Conservation (phyloP, 2,888 invertebrate species). For the Tetanocera ferruginea region DNA sequence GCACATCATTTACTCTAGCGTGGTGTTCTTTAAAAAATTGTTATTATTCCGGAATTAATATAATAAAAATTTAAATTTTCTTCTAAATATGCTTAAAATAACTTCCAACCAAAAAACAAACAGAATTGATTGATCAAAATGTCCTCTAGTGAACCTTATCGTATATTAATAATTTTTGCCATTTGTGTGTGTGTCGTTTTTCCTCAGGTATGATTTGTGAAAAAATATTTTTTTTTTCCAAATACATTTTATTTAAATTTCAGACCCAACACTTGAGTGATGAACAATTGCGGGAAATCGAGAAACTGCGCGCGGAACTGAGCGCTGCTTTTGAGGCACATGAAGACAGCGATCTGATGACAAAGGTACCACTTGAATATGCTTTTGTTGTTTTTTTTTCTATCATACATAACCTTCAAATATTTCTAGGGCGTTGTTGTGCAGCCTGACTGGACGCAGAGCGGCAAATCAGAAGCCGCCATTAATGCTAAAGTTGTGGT, state of each 20-base stretch:
- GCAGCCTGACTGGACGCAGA: constrained; percentile 65
- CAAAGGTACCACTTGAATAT: too few species aligned
- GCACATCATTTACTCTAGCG: too few species aligned
- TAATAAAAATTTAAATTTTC: too few species aligned
- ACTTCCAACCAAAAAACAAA: too few species aligned
- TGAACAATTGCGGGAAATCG: constrained; percentile 54
- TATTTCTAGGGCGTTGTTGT: constrained; percentile 55
- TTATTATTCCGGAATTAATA: too few species aligned
- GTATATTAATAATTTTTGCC: background rate
- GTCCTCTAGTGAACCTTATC: constrained; percentile 9
- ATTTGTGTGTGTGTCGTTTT: background rate
- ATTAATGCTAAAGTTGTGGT: constrained; percentile 55
- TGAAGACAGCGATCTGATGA: constrained; percentile 45
- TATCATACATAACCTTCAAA: background rate
- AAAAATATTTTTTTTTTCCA: too few species aligned
- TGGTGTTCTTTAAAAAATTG: too few species aligned
- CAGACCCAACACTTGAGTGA: constrained; percentile 7
- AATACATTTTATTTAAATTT: too few species aligned
- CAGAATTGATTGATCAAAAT: background rate
- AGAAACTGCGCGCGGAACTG: constrained; percentile 60
- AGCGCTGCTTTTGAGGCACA: constrained; percentile 54
- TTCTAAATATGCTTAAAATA: too few species aligned
- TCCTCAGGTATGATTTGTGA: background rate
- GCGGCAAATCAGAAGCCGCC: background rate
- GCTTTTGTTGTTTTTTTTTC: background rate